A percentile compares a stretch with the other conserved stretches of the same genome.
Conservation (phyloP, 2,113 vertebrate genomes). For the Lathamus discolor region DNA sequence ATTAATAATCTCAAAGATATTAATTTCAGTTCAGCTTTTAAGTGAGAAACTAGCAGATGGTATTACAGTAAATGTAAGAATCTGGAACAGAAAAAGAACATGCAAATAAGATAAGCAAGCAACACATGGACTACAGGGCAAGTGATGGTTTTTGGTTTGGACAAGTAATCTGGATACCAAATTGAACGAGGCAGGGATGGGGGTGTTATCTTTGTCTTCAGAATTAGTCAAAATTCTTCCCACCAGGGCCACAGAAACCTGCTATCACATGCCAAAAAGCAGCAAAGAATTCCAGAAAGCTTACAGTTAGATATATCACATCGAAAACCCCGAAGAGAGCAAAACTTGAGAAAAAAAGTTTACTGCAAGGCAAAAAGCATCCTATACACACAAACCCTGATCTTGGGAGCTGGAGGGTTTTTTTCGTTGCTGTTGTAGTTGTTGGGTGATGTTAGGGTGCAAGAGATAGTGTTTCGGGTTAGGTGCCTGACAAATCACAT, state of each 20-base stretch:
- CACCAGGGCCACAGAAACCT: background rate
- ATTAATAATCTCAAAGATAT: background rate
- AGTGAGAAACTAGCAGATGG: background rate
- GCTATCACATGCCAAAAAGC: background rate
- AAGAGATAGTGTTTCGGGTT: background rate
- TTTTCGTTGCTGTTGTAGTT: background rate
- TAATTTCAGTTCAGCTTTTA: background rate
- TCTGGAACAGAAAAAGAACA: background rate
- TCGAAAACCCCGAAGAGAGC: background rate
- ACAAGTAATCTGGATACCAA: background rate
- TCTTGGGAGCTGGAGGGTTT: background rate
- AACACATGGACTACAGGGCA: background rate
- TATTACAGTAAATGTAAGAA: background rate
- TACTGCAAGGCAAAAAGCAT: background rate
- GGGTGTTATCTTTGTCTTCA: background rate
- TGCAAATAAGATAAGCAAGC: background rate
- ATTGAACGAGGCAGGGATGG: background rate
- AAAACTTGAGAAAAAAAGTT: background rate
- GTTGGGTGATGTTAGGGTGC: no score
- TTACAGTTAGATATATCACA: background rate
- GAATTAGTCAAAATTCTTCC: background rate
- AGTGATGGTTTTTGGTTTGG: background rate
- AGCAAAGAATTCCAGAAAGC: background rate
- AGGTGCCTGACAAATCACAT: background rate
- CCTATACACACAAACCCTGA: background rate